Evolutionary conservation across 1,140 invertebrate species (phyloP).

Genomic region (Lordiphosa clarofinis): DNA sequence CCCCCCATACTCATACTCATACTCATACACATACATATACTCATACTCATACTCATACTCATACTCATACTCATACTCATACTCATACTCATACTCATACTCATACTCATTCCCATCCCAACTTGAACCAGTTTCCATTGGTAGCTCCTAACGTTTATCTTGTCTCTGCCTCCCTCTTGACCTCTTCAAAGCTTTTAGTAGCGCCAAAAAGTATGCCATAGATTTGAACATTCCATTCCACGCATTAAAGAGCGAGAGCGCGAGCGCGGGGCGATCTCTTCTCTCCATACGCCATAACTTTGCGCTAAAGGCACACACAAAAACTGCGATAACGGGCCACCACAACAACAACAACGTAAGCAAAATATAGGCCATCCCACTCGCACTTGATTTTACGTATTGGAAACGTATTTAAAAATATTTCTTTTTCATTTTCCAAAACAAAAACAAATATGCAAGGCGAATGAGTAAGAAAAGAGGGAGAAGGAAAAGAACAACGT

Average conservation of each 20-base stretch:
- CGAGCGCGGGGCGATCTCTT: constrained; percentile 14
- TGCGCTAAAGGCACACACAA: constrained; percentile 23
- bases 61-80: too few species aligned
- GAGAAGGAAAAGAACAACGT: constrained; percentile 32
- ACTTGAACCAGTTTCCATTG: too few species aligned
- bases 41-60: too few species aligned
- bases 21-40: too few species aligned
- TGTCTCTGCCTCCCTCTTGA: too few species aligned
- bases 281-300: constrained; percentile 45
- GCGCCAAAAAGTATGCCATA: constrained; percentile 56
- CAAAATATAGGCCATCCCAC: constrained; percentile 9
- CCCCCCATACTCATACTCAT: too few species aligned
- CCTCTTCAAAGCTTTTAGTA: background rate
- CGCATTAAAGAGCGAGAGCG: constrained; percentile 8
- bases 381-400: constrained; percentile 4
- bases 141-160: too few species aligned
- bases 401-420: constrained; percentile 28
- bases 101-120: too few species aligned
- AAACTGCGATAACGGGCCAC: constrained; percentile 42
- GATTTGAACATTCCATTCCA: background rate
- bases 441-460: constrained; percentile 1
- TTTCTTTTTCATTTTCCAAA: background rate
- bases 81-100: too few species aligned
- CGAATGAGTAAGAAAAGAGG: background rate
- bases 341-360: constrained; percentile 7